Base-by-base conservation (phyloP, 2,113 vertebrate species). In the Girardinichthys multiradiatus region DNA sequence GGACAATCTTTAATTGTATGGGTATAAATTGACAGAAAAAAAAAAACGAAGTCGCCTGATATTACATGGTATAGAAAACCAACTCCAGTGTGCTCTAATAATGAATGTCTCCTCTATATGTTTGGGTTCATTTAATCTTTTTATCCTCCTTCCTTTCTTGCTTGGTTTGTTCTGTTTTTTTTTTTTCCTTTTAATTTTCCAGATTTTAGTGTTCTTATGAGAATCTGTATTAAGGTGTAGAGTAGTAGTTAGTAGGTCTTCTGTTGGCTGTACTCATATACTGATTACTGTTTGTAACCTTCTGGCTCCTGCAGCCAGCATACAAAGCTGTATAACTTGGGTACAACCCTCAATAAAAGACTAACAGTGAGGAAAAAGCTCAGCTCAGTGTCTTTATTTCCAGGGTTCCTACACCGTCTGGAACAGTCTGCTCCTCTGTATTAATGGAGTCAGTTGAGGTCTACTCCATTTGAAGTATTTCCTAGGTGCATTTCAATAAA, bases 1-100 rank as follows among this genome's bases (percentile, higher is more conserved):
- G 94, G 94, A 95, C 94, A 95, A 95, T 95, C 94, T 92, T 94
- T 93, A 94, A 95, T 95, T 93, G 91, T 94, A 94, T 90, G 83
- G 91, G 89, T 94, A 92, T 90, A 66, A 90, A 91, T 89, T 87
- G 81, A 90, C 81, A 91, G 92, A 91, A 57, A 14, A 8, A n/a
- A 64, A 67, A 67, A 64, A 90, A 90, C 83, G 76, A 91, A 91
- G 91, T 92, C 89, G 91, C 91, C 89, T 92, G 89, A 93, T 91
- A 92, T 88, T 89, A 92, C 90, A 92, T 92, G 90, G 91, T 93
- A 87, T 91, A 93, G 90, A 94, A 90, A 91, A 93, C 90, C 84
- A 90, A 92, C 92, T 93, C 92, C 92, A 90, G 89, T 91, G 90
- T 93, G 90, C 90, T 93, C 89, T 93, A 92, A 92, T 93, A 84